Conservation (phyloP, 2,888 invertebrate species). For the Seira sanloemensis region DNA sequence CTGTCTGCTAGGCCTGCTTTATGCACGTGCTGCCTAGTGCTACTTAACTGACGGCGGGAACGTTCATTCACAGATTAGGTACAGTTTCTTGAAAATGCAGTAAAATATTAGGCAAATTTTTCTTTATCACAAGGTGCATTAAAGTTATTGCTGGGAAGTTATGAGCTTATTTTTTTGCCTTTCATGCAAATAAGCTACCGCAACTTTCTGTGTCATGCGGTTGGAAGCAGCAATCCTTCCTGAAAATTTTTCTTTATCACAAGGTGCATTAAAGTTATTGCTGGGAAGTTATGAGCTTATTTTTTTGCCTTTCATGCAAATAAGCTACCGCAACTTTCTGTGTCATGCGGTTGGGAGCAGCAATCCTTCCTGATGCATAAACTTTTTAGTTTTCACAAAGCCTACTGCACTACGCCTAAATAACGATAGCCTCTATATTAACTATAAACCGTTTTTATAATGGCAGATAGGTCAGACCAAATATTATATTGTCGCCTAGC, state of each 20-base stretch:
- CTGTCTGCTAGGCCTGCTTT: background rate
- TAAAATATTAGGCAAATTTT: background rate
- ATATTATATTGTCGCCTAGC: background rate
- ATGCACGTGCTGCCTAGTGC: background rate
- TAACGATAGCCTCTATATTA: too few species aligned
- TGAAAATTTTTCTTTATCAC: slow-evolving; percentile 10
- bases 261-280: background rate
- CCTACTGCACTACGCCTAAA: background rate
- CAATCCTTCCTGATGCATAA: slow-evolving; percentile 32
- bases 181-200: too few species aligned
- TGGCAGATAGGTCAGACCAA: too few species aligned
- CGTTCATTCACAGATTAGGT: background rate
- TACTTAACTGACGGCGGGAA: background rate
- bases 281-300: background rate
- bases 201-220: too few species aligned
- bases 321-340: too few species aligned
- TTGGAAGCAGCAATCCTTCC: too few species aligned
- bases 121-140: background rate
- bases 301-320: too few species aligned
- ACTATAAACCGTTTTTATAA: too few species aligned
- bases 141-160: background rate
- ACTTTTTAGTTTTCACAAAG: slow-evolving; percentile 31
- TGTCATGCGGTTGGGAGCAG: too few species aligned
- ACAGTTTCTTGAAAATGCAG: too few species aligned
- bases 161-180: too few species aligned